These are phyloP conservation scores for Solen grandis DNA, from an alignment of 1,140 invertebrate species.

Conservation along the genomic window DNA sequence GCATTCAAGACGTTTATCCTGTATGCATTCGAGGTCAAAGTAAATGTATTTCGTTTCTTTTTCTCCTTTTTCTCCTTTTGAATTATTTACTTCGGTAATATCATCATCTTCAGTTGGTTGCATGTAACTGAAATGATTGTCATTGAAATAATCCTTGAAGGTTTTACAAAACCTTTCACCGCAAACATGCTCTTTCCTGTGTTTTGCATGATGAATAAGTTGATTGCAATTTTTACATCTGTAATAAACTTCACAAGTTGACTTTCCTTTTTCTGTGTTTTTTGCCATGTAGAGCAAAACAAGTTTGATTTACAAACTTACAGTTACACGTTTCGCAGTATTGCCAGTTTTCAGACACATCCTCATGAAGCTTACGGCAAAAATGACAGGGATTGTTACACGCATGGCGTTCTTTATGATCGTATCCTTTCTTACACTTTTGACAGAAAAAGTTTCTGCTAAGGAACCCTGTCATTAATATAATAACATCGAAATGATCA, in stretches of 20 bases:
- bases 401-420: too few relatives aligned
- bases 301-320: constrained; percentile 29
- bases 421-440: constrained; percentile 52
- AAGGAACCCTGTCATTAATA: constrained; percentile 53
- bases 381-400: constrained; percentile 44
- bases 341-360: constrained; percentile 31
- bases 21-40: constrained; percentile 58
- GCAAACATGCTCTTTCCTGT: constrained; percentile 40
- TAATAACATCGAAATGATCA: background rate
- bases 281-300: constrained; percentile 32
- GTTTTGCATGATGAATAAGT: constrained; percentile 24
- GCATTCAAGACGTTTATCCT: constrained; percentile 37
- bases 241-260: constrained; percentile 46
- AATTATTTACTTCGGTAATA: background rate
- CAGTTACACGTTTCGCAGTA: constrained; percentile 47
- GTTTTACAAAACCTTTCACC: constrained; percentile 51
- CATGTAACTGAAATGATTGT: constrained; percentile 55
- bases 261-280: constrained; percentile 1
- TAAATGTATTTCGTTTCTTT: constrained; percentile 46
- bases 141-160: constrained; percentile 34
- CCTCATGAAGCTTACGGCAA: constrained; percentile 34
- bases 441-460: constrained; percentile 47
- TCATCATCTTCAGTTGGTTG: constrained; percentile 30
- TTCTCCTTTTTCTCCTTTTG: constrained; percentile 1
- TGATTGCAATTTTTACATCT: constrained; percentile 28